Conservation (phyloP, 2,797 vertebrate genomes). For the Cheracebus regulus region DNA sequence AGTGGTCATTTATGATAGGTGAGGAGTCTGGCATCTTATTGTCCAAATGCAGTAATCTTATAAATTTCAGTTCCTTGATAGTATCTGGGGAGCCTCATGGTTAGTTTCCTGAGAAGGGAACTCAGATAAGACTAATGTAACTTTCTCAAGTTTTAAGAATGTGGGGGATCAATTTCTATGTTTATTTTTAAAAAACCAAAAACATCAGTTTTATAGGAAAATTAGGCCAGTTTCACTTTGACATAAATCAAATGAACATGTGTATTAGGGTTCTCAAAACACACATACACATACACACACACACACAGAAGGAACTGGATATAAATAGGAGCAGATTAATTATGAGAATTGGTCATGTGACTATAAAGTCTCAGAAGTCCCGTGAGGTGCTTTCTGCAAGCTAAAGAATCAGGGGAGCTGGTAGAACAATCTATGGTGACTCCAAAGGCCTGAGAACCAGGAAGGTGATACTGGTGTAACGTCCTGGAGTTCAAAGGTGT, state of each 20-base stretch:
- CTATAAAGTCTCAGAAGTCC: neutral
- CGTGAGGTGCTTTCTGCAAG: neutral
- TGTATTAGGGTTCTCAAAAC: neutral
- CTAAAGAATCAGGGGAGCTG: neutral
- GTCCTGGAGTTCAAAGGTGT: neutral
- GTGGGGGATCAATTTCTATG: too few relatives aligned
- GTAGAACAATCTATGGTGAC: neutral
- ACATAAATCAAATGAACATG: neutral
- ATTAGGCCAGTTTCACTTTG: neutral
- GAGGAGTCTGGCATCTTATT: too few relatives aligned
- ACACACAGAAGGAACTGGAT: neutral
- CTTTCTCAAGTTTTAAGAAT: too few relatives aligned
- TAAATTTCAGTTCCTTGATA: too few relatives aligned
- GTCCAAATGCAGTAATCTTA: too few relatives aligned
- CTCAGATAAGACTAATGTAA: too few relatives aligned
- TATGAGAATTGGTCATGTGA: neutral
- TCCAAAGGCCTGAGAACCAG: neutral
- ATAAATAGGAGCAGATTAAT: neutral
- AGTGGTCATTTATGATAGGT: too few relatives aligned
- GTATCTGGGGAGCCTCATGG: too few relatives aligned
- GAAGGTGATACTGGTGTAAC: neutral
- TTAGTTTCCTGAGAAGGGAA: too few relatives aligned
- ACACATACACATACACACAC: neutral
- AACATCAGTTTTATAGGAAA: too few relatives aligned
- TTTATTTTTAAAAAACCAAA: too few relatives aligned